Conservation (phyloP, 2,113 vertebrate genomes). For the Leiothrix lutea region DNA sequence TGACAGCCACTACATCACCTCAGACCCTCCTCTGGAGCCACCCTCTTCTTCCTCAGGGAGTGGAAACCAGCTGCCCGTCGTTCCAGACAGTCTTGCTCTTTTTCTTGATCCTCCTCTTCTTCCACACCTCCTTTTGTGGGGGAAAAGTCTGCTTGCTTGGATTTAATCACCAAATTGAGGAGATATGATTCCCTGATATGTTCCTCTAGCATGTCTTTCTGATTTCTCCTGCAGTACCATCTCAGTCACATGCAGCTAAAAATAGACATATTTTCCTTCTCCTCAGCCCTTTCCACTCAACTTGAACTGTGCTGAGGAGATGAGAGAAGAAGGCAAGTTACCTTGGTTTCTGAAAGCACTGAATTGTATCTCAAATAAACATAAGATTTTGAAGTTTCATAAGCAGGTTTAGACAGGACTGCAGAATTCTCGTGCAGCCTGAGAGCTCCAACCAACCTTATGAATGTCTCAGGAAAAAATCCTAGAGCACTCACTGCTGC, state of each 20-base stretch:
- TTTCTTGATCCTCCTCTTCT: background rate
- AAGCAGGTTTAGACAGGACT: background rate
- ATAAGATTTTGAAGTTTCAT: background rate
- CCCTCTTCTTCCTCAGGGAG: background rate
- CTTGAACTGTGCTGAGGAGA: background rate
- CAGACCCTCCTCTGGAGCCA: background rate
- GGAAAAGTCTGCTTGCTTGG: background rate
- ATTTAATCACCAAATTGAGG: background rate
- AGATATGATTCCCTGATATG: background rate
- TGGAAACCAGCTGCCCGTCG: accelerated
- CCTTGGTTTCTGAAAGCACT: background rate
- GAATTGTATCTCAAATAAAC: background rate
- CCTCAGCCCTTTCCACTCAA: background rate
- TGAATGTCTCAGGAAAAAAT: background rate
- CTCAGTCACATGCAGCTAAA: conserved; percentile 4
- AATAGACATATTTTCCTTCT: background rate
- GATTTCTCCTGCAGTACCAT: background rate
- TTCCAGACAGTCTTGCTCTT: background rate
- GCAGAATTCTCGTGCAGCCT: background rate
- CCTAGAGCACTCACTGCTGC: background rate
- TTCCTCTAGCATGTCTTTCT: background rate
- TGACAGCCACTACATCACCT: background rate
- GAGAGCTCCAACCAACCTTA: background rate
- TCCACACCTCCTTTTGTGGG: background rate
- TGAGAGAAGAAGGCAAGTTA: background rate